Base-by-base conservation (phyloP, 2,113 vertebrate species). In the Geococcyx californianus region DNA sequence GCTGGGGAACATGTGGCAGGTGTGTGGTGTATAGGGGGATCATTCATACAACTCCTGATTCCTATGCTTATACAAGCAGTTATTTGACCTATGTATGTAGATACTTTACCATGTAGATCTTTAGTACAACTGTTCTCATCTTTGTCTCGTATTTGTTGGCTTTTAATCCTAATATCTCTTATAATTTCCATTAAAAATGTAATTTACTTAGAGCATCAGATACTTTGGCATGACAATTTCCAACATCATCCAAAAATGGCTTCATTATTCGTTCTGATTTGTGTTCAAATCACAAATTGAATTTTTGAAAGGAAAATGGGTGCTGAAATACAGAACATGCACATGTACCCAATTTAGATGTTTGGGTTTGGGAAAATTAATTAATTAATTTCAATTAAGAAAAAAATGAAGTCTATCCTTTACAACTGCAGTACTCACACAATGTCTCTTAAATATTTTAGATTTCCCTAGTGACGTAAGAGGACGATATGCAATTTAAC, bases 301-400 rank as follows among this genome's bases (percentile, higher is more conserved):
- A 24, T 28, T 85, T 84, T 77, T 74, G 40, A 89, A 94, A 84
- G 42, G 38, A 69, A 89, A 94, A 84, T 7, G 8, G n/a, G 58
- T 16, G 33, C 7, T 67, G 29, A 82, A 73, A 80, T n/a, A 79
- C 5, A 34, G 47, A 83, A 79, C 5, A 77, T 28, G 11, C 10
- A 58, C 11, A 7, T 28, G 16, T 5, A 14, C 26, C 44, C 49
- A 38, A 3, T 56, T 64, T 23, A 73, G 31, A 59, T 54, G 40
- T 26, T 62, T 38, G 8, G 18, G 38, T 80, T n/a, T 0, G 0
- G 0, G 16, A 10, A 4, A 40, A 74, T 62, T 51, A 63, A 51
- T 31, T 74, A 0, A 47, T 62, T 93, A 69, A 76, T 40, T 83
- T 68, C 1, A 28, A 38, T 28, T 20, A 1, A 7, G 58, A 28